Evolutionary conservation across 2,797 vertebrate species (phyloP), one percentile per base, ranked within the genome.

Genomic region (Chelmon rostratus): DNA sequence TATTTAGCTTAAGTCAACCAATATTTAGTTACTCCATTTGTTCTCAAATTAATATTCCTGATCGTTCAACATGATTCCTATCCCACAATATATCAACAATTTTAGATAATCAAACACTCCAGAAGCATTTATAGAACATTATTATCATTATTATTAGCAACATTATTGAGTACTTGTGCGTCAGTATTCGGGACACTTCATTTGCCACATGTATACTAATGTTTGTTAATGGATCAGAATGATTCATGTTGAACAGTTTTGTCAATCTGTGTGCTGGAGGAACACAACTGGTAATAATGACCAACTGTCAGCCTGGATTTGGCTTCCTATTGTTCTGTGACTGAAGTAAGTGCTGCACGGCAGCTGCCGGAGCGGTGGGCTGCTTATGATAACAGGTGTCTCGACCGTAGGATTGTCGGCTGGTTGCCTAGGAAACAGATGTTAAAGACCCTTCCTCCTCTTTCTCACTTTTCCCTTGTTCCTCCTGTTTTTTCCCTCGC

Each of bases 371-470:
- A 86, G 80, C 74, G 46, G 73, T 81, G 77, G 82, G 85, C 85
- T 79, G 84, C 83, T 89, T 78, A 79, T 85, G 85, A 90, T 89
- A 92, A 92, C 91, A 93, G 93, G 91, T 92, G 92, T 89, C 81
- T 88, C 84, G 79, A 72, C 75, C 66, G 23, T 83, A 46, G 83
- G 80, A 79, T 83, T 86, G 76, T 90, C 67, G 33, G 84, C 79
- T 54, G 71, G 92, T 94, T 93, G 87, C 92, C 92, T 76, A 90
- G 92, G 92, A 91, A 92, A 93, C 91, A 88, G 81, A 84, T 91
- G 91, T 91, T 85, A 86, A 86, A 88, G 78, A 85, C 80, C 69
- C 79, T 77, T 80, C 57, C 61, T 76, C 75, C 37, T 81, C 77
- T 80, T 82, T 56, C 54, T 69, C 68, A 76, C 59, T 61, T 52